Base-by-base conservation (phyloP, 2,113 vertebrate species). In the Spheniscus mendiculus region DNA sequence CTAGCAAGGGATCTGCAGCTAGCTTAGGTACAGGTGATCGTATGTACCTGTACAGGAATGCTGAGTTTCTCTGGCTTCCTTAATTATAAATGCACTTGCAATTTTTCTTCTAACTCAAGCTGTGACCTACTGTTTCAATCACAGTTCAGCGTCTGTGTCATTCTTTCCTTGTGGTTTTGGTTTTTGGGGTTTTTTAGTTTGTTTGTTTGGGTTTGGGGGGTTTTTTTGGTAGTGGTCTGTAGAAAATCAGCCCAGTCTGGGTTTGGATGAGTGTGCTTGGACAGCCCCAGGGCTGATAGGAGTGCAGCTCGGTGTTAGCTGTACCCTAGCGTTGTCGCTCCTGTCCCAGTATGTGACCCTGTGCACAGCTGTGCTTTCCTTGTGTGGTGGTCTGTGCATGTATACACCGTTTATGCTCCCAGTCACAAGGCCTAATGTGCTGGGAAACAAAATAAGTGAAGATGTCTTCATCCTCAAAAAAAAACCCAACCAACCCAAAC, bases 11-110 rank as follows among this genome's bases (percentile, higher is more conserved):
- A 50, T 52, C 18, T 84, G 26, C 17, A 63, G 26, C 30, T 92
- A 36, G 17, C 12, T 73, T 65, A 56, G 6, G 6, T 56, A 12
- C 17, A n/a, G 7, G 10, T 63, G 36, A 16, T 67, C 0, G 0
- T 66, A 36, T 52, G 18, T n/a, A 52, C 8, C 12, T 88, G 26
- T 59, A 12, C 9, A 65, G 16, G 21, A 92, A 49, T 53, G 6
- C 62, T 76, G 44, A 82, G 16, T 77, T 86, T 90, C 8, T 62
- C 42, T 87, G 36, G 20, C 16, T 88, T 86, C 36, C 30, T 80
- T 80, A 85, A 47, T 70, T 83, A 52, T 18, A 80, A 77, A 25
- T 18, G 6, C 0, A 6, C 12, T 80, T 85, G 16, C 1, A 59
- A 3, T 85, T 70, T 82, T 81, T 26, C 8, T 59, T 70, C 2